These are phyloP conservation scores for Clarias macrocephalus DNA, from an alignment of 2,113 vertebrate genomes.

Conservation along the genomic window DNA sequence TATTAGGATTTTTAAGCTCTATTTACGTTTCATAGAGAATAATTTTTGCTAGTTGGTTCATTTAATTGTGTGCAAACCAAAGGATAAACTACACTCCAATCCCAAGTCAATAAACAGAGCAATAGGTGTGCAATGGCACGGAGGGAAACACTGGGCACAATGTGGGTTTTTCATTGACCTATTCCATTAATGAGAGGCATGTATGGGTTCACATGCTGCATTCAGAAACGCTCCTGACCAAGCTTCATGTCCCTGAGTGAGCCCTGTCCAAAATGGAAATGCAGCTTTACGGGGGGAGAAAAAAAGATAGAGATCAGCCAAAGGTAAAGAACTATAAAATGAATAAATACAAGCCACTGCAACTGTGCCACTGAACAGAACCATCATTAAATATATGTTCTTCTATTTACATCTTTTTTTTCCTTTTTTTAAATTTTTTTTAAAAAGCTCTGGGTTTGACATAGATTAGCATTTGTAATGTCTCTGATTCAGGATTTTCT, in stretches of 20 bases:
- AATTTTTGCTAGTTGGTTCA: neutral
- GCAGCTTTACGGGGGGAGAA: neutral
- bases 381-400: conserved; percentile 51
- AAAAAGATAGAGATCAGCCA: neutral
- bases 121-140: neutral
- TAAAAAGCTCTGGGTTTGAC: conserved; percentile 42
- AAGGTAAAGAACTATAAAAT: conserved; percentile 32
- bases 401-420: conserved; percentile 47
- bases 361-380: conserved; percentile 57
- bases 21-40: neutral
- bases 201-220: conserved; percentile 29
- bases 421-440: neutral
- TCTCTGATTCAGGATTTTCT: neutral
- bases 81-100: too few relatives aligned
- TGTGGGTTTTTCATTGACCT: neutral
- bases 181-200: neutral
- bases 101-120: neutral
- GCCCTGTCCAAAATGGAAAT: conserved; percentile 31
- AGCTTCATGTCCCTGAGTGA: conserved; percentile 60
- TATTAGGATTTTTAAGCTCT: neutral
- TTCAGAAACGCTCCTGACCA: conserved; percentile 50
- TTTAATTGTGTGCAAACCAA: neutral
- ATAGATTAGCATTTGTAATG: conserved; percentile 26
- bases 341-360: conserved; percentile 57
- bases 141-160: neutral